A percentile compares a stretch with the other conserved stretches of the same genome.
These are phyloP conservation scores for Ephialtes manifestator DNA, from an alignment of 2,888 invertebrate genomes.

Conservation along the genomic window DNA sequence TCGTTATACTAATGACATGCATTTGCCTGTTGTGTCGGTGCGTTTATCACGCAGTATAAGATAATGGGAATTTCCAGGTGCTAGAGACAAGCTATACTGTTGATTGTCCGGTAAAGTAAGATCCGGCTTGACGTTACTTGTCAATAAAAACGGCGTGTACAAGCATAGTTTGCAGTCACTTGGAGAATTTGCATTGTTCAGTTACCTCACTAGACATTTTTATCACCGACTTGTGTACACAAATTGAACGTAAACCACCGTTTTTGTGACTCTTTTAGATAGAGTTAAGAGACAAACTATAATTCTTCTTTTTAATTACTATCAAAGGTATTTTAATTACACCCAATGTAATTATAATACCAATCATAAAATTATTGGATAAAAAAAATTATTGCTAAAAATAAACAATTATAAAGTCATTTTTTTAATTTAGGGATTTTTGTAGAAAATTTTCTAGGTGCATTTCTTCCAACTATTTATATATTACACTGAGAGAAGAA, in stretches of 20 bases:
- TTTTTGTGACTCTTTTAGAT: not conserved
- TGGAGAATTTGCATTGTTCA: conserved; percentile 10
- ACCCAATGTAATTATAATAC: not conserved
- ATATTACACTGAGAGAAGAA: too few relatives aligned
- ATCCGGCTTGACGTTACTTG: conserved; percentile 17
- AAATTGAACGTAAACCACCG: not conserved
- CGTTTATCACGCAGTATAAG: not conserved
- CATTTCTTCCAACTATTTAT: too few relatives aligned
- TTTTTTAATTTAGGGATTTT: not conserved
- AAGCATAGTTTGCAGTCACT: not conserved
- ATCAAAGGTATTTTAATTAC: too few relatives aligned
- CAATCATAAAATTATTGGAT: not conserved
- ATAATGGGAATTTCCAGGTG: conserved; percentile 36
- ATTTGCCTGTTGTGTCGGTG: not conserved
- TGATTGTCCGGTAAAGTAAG: conserved; percentile 23
- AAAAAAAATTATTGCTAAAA: not conserved
- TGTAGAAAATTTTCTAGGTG: too few relatives aligned
- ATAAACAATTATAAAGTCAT: not conserved
- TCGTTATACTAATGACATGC: conserved; percentile 29
- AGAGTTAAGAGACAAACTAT: not conserved
- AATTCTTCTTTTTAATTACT: not conserved
- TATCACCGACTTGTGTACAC: conserved; percentile 16
- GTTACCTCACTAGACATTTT: conserved; percentile 9
- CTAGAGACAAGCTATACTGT: not conserved
- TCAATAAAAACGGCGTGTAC: conserved; percentile 1